A percentile compares a stretch with the other conserved stretches of the same genome.
phyloP scores from a whole-genome alignment of 2,888 invertebrate genomes.

The Melipona bicolor region DNA sequence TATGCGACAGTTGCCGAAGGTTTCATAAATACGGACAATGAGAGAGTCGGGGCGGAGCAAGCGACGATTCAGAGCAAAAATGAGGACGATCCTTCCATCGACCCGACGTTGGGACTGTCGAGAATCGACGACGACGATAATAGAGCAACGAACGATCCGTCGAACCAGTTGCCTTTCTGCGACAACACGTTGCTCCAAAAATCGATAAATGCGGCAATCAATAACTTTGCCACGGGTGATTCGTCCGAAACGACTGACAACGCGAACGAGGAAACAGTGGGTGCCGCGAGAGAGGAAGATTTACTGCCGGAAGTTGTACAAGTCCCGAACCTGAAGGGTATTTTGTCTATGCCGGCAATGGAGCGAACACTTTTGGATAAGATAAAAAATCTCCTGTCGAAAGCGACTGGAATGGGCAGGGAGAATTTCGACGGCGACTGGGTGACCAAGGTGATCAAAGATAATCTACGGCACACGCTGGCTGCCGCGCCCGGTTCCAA shows the following conservation, averaged over 20 bases:
- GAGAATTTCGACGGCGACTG: slow-evolving; percentile 39
- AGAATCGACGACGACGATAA: not conserved
- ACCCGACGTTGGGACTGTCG: not conserved
- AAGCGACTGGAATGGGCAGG: slow-evolving; percentile 25
- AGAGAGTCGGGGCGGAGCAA: not conserved
- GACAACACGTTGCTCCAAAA: slow-evolving; percentile 56
- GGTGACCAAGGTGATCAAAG: slow-evolving; percentile 53
- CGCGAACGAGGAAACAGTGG: slow-evolving; percentile 39
- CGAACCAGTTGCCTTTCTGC: slow-evolving; percentile 44
- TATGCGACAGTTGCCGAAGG: not conserved
- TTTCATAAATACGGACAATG: not conserved
- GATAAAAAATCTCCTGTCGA: slow-evolving; percentile 62
- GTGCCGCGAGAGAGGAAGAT: slow-evolving; percentile 35
- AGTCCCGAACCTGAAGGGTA: slow-evolving; percentile 66
- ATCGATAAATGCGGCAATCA: slow-evolving; percentile 71
- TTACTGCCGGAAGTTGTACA: slow-evolving; percentile 66
- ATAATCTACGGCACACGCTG: slow-evolving; percentile 39
- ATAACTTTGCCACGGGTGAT: slow-evolving; percentile 64
- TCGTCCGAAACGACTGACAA: not conserved
- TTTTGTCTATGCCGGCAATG: slow-evolving; percentile 71
- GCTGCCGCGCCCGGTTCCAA: slow-evolving; percentile 25
- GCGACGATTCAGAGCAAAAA: not conserved
- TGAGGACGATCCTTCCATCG: not conserved
- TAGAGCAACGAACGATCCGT: not conserved
- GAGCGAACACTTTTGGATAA: slow-evolving; percentile 67